Percentiles rank a stretch among this genome's conserved stretches.
Evolutionary conservation across 2,797 vertebrate species (phyloP).

Genomic region (Podarcis siculus): DNA sequence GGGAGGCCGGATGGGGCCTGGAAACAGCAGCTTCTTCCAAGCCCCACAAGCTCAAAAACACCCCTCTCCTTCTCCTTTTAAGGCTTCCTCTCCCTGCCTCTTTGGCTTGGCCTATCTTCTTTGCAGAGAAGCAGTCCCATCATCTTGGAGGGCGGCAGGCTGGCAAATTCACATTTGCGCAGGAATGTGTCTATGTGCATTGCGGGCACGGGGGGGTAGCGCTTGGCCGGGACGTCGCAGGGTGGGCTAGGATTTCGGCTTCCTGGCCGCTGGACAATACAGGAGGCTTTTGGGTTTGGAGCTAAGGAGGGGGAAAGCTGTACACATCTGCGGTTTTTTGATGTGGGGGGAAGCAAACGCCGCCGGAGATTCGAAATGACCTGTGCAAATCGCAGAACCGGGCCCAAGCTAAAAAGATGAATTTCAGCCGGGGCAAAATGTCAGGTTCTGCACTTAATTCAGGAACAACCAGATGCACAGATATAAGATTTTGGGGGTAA

Average conservation of each 20-base stretch:
- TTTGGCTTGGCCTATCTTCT: background rate
- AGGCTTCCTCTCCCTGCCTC: background rate
- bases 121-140: background rate
- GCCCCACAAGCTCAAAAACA: background rate
- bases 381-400: no score
- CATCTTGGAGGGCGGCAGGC: no score
- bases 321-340: background rate
- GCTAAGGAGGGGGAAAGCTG: accelerated
- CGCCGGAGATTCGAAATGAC: no score
- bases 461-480: no score
- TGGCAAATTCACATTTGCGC: no score
- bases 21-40: background rate
- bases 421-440: no score
- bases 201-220: no score
- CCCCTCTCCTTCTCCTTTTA: slow-evolving; percentile 13
- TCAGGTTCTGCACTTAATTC: no score
- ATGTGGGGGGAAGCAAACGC: no score
- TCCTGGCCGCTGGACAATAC: background rate
- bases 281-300: background rate
- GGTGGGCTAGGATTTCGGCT: background rate
- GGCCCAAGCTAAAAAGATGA: no score
- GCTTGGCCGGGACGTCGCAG: background rate
- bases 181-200: background rate
- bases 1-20: background rate
- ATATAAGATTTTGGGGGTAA: no score